Percentiles rank a stretch among this genome's conserved stretches.
phyloP scores from a whole-genome alignment of 2,113 vertebrate species.

The Caranx melampygus region DNA sequence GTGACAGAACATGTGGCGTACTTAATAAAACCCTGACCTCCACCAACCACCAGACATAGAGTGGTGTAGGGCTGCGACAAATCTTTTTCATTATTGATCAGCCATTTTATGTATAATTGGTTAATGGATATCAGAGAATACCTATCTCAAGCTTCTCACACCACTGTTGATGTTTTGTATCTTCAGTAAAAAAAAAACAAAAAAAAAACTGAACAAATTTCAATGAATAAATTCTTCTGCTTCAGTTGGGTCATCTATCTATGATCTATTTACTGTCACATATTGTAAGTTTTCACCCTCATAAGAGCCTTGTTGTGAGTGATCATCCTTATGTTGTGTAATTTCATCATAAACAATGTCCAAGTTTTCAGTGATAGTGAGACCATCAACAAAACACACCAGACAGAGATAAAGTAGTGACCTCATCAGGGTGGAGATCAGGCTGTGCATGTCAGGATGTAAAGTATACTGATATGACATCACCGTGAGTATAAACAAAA shows the following conservation, averaged over 20 bases:
- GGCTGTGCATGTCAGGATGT: neutral
- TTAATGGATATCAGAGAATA: too few species aligned
- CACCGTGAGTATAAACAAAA: slow-evolving; percentile 11
- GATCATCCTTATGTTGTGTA: neutral
- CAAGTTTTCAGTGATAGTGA: neutral
- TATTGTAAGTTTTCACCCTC: too few species aligned
- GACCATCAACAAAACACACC: neutral
- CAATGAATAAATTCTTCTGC: too few species aligned
- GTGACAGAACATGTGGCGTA: neutral
- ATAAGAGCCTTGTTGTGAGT: neutral
- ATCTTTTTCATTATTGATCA: neutral
- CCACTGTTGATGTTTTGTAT: neutral
- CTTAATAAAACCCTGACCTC: neutral
- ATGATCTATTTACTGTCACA: too few species aligned
- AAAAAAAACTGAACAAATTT: neutral
- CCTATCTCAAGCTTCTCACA: neutral
- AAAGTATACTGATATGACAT: slow-evolving; percentile 3
- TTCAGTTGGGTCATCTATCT: too few species aligned
- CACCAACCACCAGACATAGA: neutral
- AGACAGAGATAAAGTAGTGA: slow-evolving; percentile 22
- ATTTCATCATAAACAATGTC: neutral
- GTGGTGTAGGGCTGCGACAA: neutral
- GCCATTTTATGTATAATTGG: too few species aligned
- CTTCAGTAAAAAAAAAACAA: neutral
- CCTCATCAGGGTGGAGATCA: neutral